Conservation (phyloP, 2,113 vertebrate species). For the Hydropotes inermis region DNA sequence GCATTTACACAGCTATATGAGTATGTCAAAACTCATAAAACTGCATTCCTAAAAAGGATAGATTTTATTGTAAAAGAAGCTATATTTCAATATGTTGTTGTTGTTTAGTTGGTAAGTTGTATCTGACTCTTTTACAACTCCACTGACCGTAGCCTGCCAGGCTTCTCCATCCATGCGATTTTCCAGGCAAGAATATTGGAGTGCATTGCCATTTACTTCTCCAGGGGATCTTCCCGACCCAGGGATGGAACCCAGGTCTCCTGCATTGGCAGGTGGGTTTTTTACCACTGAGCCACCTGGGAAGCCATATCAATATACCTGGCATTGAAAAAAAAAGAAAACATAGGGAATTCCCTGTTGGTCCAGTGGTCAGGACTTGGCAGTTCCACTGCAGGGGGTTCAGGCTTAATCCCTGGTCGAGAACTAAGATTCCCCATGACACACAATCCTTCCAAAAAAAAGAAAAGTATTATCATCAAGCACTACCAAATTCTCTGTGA, state of each 20-base stretch:
- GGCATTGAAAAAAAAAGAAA: background rate
- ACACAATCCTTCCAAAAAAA: rapidly evolving
- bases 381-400: background rate
- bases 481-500: background rate
- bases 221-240: background rate
- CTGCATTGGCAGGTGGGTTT: background rate
- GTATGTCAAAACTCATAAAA: background rate
- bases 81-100: background rate
- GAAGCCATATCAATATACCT: background rate
- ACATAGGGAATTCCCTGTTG: background rate
- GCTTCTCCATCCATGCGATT: background rate
- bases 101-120: background rate
- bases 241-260: background rate
- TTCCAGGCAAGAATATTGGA: background rate
- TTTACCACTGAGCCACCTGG: background rate
- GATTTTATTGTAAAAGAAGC: background rate
- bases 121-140: background rate
- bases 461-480: background rate
- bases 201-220: background rate
- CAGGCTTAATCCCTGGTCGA: background rate
- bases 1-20: background rate
- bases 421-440: background rate
- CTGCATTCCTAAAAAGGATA: background rate
- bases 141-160: background rate
- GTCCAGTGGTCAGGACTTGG: background rate